A percentile compares a stretch with the other conserved stretches of the same genome.
Evolutionary conservation across 2,888 invertebrate genomes (phyloP).

Genomic region (Uloborus plumipes): DNA sequence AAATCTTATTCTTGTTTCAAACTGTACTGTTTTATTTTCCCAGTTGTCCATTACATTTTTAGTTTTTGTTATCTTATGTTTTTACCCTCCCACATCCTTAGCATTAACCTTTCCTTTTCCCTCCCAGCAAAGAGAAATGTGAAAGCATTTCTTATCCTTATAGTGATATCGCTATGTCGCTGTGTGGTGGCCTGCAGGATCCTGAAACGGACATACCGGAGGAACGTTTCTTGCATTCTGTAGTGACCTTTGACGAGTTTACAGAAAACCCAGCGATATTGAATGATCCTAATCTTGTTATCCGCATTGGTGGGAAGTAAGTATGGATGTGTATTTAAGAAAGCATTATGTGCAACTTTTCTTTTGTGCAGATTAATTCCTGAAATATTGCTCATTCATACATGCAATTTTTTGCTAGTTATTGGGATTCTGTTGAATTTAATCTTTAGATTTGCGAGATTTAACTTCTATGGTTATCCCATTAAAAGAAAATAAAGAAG

Average conservation of each 20-base stretch:
- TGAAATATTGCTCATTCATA: no score
- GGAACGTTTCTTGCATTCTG: conserved; percentile 77
- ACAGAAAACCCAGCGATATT: conserved; percentile 80
- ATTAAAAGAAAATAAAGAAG: no score
- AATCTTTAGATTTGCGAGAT: no score
- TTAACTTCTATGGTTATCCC: no score
- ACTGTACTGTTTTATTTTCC: not conserved
- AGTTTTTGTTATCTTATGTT: conserved; percentile 6
- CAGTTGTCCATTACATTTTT: not conserved
- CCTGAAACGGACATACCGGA: conserved; percentile 74
- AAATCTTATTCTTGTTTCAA: no score
- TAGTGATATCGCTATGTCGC: conserved; percentile 80
- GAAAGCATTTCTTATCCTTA: conserved; percentile 64
- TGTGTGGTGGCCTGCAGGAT: conserved; percentile 79
- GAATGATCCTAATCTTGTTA: conserved; percentile 83
- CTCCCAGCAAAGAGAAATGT: conserved; percentile 55
- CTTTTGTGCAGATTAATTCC: no score
- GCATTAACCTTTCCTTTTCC: conserved; percentile 14
- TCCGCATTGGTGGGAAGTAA: conserved; percentile 86
- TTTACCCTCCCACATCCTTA: conserved; percentile 6
- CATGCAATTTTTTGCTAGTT: no score
- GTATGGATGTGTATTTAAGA: conserved; percentile 54
- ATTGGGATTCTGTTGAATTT: no score
- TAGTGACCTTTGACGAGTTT: conserved; percentile 77
- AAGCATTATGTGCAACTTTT: no score